phyloP scores from a whole-genome alignment of 2,797 vertebrate genomes.

The Gymnocypris eckloni region DNA sequence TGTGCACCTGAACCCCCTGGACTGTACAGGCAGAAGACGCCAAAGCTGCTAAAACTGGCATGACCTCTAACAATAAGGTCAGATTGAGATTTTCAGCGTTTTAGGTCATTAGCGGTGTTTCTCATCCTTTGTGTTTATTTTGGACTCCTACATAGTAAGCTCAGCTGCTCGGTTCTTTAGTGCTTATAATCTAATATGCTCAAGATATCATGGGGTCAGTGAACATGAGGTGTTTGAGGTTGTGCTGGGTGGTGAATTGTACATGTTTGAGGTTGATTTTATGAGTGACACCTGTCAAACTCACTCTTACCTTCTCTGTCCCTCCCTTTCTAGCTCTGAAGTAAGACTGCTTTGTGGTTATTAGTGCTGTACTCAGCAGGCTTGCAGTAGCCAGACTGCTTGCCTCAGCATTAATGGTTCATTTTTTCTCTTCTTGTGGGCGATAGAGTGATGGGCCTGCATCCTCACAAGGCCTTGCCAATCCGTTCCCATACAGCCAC shows the following conservation, averaged over 20 bases:
- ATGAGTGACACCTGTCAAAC: slow-evolving; percentile 72
- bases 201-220: slow-evolving; percentile 48
- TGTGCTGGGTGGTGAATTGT: slow-evolving; percentile 40
- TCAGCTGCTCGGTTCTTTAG: slow-evolving; percentile 16
- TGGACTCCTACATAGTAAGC: slow-evolving; percentile 14
- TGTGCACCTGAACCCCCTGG: slow-evolving; percentile 60
- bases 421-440: slow-evolving; percentile 57
- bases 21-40: slow-evolving; percentile 57
- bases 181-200: slow-evolving; percentile 20
- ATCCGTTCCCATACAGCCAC: slow-evolving; percentile 57
- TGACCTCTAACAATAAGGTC: slow-evolving; percentile 68
- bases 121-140: slow-evolving; percentile 6
- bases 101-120: slow-evolving; percentile 66
- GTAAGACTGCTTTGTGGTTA: slow-evolving; percentile 72
- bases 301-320: slow-evolving; percentile 55
- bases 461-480: slow-evolving; percentile 66
- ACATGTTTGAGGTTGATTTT: slow-evolving; percentile 44
- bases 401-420: slow-evolving; percentile 78
- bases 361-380: slow-evolving; percentile 82
- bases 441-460: slow-evolving; percentile 71
- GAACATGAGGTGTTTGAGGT: slow-evolving; percentile 6
- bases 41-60: slow-evolving; percentile 72
- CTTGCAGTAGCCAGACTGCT: slow-evolving; percentile 76
- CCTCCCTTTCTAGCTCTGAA: slow-evolving; percentile 62
- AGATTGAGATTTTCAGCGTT: slow-evolving; percentile 65